Conservation (phyloP, 37 sponge, comb jelly and placozoan genomes). For the Ianthella basta region DNA sequence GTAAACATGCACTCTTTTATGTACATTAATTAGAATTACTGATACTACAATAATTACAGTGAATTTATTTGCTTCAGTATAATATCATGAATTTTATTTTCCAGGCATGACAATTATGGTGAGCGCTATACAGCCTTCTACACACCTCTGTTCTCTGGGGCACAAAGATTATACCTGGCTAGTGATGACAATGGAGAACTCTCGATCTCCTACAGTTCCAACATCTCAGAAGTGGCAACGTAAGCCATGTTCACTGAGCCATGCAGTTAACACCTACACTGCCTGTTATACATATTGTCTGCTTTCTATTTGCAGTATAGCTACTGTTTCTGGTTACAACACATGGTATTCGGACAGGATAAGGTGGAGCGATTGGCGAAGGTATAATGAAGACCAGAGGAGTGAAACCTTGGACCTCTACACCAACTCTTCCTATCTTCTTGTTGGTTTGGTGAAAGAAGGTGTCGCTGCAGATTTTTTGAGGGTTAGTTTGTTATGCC, state of each 20-base stretch:
- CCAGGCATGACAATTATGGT: constrained; percentile 46
- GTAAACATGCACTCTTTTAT: no score
- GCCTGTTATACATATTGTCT: neutral
- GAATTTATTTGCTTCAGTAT: neutral
- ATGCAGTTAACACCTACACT: no score
- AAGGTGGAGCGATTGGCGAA: constrained; percentile 15
- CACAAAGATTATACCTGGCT: constrained; percentile 48
- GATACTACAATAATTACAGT: no score
- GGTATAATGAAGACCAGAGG: neutral
- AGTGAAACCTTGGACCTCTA: constrained; percentile 25
- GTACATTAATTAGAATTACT: no score
- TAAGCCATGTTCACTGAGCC: neutral
- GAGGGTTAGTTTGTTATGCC: constrained; percentile 15
- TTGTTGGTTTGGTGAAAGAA: constrained; percentile 48
- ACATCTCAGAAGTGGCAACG: constrained; percentile 41
- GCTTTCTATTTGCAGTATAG: neutral
- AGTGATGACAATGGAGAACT: constrained; percentile 48
- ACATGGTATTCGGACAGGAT: neutral
- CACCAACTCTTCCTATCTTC: constrained; percentile 39
- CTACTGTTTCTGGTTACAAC: neutral
- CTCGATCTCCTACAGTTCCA: constrained; percentile 22
- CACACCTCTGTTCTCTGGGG: constrained; percentile 52
- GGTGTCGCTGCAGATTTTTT: constrained; percentile 39
- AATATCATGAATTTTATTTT: neutral
- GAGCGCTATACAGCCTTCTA: constrained; percentile 67